phyloP scores from a whole-genome alignment of 2,113 vertebrate genomes.

The Cyphomyrus plagiostoma region DNA sequence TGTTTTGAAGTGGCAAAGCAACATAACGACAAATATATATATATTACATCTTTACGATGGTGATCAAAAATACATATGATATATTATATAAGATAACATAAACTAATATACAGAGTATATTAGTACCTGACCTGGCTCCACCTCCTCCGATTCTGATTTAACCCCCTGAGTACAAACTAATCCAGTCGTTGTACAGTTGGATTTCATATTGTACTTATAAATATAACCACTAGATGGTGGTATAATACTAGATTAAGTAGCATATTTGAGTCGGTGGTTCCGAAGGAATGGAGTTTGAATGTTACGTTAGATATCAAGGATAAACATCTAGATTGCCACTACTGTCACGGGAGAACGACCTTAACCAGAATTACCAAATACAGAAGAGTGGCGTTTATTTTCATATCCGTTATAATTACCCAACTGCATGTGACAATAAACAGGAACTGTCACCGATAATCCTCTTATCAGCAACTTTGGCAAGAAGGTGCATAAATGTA shows the following conservation, averaged over 20 bases:
- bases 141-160: neutral
- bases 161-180: neutral
- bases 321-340: neutral
- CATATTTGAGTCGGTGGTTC: neutral
- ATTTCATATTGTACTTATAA: neutral
- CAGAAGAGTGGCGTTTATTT: neutral
- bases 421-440: neutral
- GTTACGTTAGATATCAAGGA: neutral
- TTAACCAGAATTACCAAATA: neutral
- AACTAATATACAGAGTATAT: neutral
- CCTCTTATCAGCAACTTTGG: neutral
- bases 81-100: neutral
- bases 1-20: neutral
- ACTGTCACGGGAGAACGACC: neutral
- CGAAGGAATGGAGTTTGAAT: neutral
- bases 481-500: neutral
- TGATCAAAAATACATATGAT: neutral
- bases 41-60: neutral
- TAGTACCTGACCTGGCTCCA: neutral
- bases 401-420: neutral
- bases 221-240: neutral
- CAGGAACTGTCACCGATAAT: neutral
- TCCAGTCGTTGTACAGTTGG: neutral
- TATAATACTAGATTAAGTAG: neutral
- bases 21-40: neutral